A percentile compares a stretch with the other conserved stretches of the same genome.
phyloP scores from a whole-genome alignment of 2,113 vertebrate genomes.

The Todiramphus saurophagus region DNA sequence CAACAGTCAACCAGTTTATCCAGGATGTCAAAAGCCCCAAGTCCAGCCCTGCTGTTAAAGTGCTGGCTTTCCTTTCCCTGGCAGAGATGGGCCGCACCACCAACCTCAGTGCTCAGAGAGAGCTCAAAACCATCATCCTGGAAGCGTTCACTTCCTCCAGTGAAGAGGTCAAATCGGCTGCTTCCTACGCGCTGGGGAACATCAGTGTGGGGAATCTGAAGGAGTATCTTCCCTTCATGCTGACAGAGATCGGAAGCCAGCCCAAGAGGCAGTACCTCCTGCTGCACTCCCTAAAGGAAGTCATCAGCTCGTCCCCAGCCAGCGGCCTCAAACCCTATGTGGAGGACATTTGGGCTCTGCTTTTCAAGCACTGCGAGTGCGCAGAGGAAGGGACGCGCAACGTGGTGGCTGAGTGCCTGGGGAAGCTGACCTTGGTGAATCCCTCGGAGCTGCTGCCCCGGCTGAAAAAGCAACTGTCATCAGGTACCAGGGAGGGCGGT shows the following conservation, averaged over 20 bases:
- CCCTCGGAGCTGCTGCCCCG: conserved; percentile 83
- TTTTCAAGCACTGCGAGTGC: conserved; percentile 87
- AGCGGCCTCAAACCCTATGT: conserved; percentile 81
- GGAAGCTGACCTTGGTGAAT: conserved; percentile 85
- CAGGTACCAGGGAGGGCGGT: conserved; percentile 70
- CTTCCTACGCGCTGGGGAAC: conserved; percentile 86
- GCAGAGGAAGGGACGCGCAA: conserved; percentile 89
- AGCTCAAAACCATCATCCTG: conserved; percentile 86
- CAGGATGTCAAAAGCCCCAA: conserved; percentile 81
- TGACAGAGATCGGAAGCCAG: conserved; percentile 86
- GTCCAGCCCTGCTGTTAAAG: conserved; percentile 78
- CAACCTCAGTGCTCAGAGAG: conserved; percentile 82
- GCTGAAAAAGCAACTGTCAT: conserved; percentile 85
- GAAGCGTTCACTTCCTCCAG: conserved; percentile 86
- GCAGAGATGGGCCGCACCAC: conserved; percentile 87
- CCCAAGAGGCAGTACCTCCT: conserved; percentile 89
- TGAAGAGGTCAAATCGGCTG: conserved; percentile 89
- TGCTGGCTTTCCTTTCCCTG: conserved; percentile 87
- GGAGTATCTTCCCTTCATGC: conserved; percentile 89
- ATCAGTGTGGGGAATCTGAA: conserved; percentile 84
- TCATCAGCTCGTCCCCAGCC: conserved; percentile 81
- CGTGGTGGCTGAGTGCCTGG: conserved; percentile 91
- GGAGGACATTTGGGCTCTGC: conserved; percentile 90
- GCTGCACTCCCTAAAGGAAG: conserved; percentile 89
- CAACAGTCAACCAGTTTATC: conserved; percentile 78